Percentiles rank a stretch among this genome's conserved stretches.
Evolutionary conservation across 2,797 vertebrate genomes (phyloP).

Genomic region (Coregonus suidteri): DNA sequence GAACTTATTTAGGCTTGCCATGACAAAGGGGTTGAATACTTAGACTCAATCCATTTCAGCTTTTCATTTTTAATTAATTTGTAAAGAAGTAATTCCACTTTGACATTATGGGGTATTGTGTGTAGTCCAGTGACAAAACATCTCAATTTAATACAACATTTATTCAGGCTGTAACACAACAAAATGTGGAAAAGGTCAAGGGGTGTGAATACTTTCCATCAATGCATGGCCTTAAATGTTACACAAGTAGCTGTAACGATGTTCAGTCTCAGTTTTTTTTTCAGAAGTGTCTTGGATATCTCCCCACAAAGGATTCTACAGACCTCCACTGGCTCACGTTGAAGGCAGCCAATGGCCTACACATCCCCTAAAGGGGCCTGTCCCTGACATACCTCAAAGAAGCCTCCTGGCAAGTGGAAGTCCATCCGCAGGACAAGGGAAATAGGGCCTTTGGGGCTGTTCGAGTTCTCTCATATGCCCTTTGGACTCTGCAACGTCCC

Average conservation of each 20-base stretch:
- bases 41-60: too few relatives aligned
- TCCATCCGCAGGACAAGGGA: neutral
- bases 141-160: too few relatives aligned
- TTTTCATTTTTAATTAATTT: too few relatives aligned
- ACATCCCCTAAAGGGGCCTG: neutral
- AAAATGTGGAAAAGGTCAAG: too few relatives aligned
- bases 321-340: neutral
- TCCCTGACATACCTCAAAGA: neutral
- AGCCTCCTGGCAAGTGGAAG: conserved; percentile 7
- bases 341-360: conserved; percentile 8
- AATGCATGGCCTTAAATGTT: too few relatives aligned
- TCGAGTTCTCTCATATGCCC: neutral
- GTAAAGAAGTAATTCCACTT: too few relatives aligned
- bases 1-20: too few relatives aligned
- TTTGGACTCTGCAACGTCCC: neutral
- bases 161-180: too few relatives aligned
- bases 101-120: too few relatives aligned
- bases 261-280: conserved; percentile 14
- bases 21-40: too few relatives aligned
- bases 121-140: too few relatives aligned
- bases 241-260: neutral
- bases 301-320: neutral
- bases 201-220: too few relatives aligned
- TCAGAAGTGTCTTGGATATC: neutral
- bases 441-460: neutral